Evolutionary conservation across 2,888 invertebrate species (phyloP).

Genomic region (Aethes cnicana): DNA sequence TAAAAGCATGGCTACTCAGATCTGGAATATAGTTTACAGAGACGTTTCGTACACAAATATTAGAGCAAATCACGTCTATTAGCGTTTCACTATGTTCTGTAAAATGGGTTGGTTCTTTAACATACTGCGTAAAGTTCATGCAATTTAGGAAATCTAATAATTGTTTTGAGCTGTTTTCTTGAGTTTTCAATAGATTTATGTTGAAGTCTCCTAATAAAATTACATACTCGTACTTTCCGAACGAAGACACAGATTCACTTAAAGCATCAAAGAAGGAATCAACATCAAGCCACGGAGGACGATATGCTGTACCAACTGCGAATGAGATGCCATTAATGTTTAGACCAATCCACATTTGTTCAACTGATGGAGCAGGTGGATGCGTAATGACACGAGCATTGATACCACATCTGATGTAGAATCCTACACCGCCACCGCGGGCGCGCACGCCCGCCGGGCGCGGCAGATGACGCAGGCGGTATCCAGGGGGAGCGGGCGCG

Average conservation of each 20-base stretch:
- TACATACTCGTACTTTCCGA: conserved; percentile 4
- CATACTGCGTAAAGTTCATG: neutral
- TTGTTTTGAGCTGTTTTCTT: neutral
- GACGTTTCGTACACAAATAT: neutral
- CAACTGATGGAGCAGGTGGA: neutral
- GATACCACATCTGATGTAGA: conserved; percentile 2
- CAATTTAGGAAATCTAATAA: neutral
- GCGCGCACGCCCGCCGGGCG: neutral
- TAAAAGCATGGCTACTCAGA: neutral
- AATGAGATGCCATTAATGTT: neutral
- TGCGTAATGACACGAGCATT: neutral
- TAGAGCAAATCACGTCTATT: conserved; percentile 14
- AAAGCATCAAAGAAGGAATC: conserved; percentile 8
- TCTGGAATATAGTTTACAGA: neutral
- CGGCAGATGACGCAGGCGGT: neutral
- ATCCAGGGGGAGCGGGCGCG: neutral
- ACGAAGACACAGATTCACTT: neutral
- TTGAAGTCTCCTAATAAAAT: no score
- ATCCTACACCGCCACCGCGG: conserved; percentile 9
- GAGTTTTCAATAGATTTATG: conserved; percentile 1
- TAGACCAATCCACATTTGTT: conserved; percentile 8
- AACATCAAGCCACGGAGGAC: no score
- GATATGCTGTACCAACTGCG: conserved; percentile 4
- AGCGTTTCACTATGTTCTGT: conserved; percentile 17
- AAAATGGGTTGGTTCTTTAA: conserved; percentile 12